Evolutionary conservation across 2,797 vertebrate species (phyloP), one percentile per base, ranked within the genome.

Genomic region (Malurus leucopterus): DNA sequence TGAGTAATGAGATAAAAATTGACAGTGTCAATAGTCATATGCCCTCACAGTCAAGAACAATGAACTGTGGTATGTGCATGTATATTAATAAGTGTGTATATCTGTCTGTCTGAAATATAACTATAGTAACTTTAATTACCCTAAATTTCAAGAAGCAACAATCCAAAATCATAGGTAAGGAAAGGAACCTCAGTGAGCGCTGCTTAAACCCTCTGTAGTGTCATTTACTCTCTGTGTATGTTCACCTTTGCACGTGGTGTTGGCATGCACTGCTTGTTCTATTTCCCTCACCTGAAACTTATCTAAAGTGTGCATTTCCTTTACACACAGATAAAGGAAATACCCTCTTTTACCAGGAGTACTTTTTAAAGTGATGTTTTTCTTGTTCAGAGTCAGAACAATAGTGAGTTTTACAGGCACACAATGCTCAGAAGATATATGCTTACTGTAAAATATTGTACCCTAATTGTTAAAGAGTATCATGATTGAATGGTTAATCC

Each of bases 1-100:
- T 98, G 97, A 98, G 97, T 95, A 97, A 97, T 95, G 96, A 98
- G 96, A 93, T 93, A 97, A 97, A 97, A 98, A 97, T 96, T 98
- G 98, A 98, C 98, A 97, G 93, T 95, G 96, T 98, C 98, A 98
- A 98, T 98, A 98, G 96, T 97, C 95, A 97, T 98, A 98, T 98
- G 97, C 96, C 96, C 95, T 97, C 96, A 94, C 86, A 97, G 96
- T 94, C 94, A 97, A 94, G 98, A 98, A 97, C 98, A 98, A 98
- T 98, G 97, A 98, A 98, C 54, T 70, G 43, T 61, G 69, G 32
- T 80, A 40, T 77, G 21, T 87, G 43, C 63, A 75, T 93, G 71
- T 91, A 80, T 92, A 89, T 93, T 91, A 92, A 90, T 93, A 84
- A 54, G 57, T 71, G 63, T 59, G 58, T 84, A 58, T 75, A 84